phyloP scores from a whole-genome alignment of 2,888 invertebrate species.

The Frankliniella fusca region DNA sequence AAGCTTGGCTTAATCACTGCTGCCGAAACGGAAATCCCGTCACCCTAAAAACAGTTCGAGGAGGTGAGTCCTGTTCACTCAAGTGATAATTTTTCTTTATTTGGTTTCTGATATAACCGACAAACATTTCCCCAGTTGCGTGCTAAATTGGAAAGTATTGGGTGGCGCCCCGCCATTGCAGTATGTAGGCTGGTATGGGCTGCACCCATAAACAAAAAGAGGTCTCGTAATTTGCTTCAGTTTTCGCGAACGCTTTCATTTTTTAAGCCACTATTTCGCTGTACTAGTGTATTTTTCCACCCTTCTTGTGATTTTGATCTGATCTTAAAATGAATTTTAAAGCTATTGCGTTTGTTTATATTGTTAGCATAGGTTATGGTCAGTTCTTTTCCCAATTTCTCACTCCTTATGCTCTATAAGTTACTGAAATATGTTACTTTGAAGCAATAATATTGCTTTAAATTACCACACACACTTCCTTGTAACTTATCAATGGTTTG shows the following conservation, averaged over 20 bases:
- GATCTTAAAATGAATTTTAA: too few species aligned
- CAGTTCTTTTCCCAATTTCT: not conserved
- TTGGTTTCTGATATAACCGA: not conserved
- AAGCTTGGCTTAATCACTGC: constrained; percentile 53
- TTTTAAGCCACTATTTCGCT: not conserved
- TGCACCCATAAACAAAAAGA: not conserved
- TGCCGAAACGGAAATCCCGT: constrained; percentile 53
- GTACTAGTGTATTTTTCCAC: too few species aligned
- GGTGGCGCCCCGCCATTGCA: not conserved
- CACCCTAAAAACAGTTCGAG: constrained; percentile 51
- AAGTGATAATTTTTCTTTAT: not conserved
- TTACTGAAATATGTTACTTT: too few species aligned
- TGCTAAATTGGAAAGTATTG: not conserved
- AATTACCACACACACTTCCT: too few species aligned
- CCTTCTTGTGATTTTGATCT: too few species aligned
- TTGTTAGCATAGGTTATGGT: not conserved
- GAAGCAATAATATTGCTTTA: too few species aligned
- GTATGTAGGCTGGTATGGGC: constrained; percentile 4
- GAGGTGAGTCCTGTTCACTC: constrained; percentile 46
- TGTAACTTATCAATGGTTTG: too few species aligned
- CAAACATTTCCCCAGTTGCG: not conserved
- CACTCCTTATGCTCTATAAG: too few species aligned
- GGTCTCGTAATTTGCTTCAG: not conserved
- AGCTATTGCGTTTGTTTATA: not conserved
- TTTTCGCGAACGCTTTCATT: not conserved